These are phyloP conservation scores for Herpetotheres cachinnans DNA, from an alignment of 2,113 vertebrate genomes.

Conservation along the genomic window DNA sequence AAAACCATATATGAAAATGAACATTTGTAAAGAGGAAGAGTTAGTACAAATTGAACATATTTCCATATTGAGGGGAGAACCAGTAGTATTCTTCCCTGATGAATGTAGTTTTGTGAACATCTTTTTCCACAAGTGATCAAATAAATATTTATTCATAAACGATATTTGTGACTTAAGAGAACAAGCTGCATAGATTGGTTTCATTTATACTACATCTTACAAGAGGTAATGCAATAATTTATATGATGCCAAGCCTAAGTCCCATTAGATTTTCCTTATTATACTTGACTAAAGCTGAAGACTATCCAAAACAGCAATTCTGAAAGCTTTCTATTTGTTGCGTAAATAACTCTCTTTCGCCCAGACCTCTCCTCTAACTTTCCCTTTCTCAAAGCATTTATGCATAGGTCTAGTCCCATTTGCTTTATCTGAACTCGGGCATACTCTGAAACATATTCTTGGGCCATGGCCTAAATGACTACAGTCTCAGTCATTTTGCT, in stretches of 20 bases:
- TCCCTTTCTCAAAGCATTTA: not conserved
- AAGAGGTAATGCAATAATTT: not conserved
- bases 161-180: slow-evolving; percentile 32
- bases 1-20: not conserved
- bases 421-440: not conserved
- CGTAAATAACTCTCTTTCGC: not conserved
- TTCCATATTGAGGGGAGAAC: slow-evolving; percentile 7
- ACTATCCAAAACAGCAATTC: not conserved
- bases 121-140: slow-evolving; percentile 31
- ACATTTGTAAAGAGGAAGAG: slow-evolving; percentile 7
- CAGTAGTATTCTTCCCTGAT: not conserved
- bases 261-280: slow-evolving; percentile 11
- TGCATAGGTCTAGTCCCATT: not conserved
- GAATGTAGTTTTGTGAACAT: not conserved
- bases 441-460: not conserved
- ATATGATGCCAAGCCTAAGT: not conserved
- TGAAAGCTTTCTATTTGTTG: not conserved
- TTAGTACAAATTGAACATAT: slow-evolving; percentile 17
- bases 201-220: not conserved
- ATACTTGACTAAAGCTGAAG: not conserved
- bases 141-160: slow-evolving; percentile 57
- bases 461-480: not conserved
- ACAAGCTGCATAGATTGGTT: not conserved
- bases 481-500: not conserved
- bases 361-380: not conserved